phyloP scores from a whole-genome alignment of 2,888 invertebrate species.

The Xylota segnis region DNA sequence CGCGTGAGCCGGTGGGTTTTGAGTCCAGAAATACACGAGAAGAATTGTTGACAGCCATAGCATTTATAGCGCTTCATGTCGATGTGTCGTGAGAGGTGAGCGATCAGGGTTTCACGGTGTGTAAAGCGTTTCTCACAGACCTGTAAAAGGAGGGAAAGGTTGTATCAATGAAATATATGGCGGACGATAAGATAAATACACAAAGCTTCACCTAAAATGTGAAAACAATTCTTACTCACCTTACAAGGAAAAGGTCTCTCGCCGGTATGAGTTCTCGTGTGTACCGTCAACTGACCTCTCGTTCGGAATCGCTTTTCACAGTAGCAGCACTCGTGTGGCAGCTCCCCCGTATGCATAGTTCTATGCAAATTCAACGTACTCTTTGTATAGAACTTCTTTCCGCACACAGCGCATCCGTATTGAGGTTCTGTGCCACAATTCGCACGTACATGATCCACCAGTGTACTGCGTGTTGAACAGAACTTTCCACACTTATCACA shows the following conservation, averaged over 20 bases:
- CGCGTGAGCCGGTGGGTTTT: constrained; percentile 82
- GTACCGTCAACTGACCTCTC: constrained; percentile 82
- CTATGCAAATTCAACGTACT: constrained; percentile 81
- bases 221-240: constrained; percentile 76
- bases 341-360: constrained; percentile 82
- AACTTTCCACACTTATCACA: constrained; percentile 78
- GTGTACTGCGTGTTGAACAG: constrained; percentile 76
- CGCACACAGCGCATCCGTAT: constrained; percentile 79
- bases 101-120: constrained; percentile 83
- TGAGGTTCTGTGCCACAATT: constrained; percentile 78
- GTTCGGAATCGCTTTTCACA: constrained; percentile 83
- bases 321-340: constrained; percentile 81
- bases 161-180: not conserved
- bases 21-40: constrained; percentile 82
- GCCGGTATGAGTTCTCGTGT: constrained; percentile 82
- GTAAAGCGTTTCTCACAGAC: constrained; percentile 81
- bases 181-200: not conserved
- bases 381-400: constrained; percentile 80
- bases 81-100: constrained; percentile 83
- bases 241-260: constrained; percentile 82
- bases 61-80: constrained; percentile 84
- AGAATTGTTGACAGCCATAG: constrained; percentile 81
- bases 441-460: constrained; percentile 77
- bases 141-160: constrained; percentile 70
- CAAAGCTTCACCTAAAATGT: not conserved